Percentiles rank a stretch among this genome's conserved stretches.
These are phyloP conservation scores for Pseudoips prasinana DNA, from an alignment of 2,888 invertebrate genomes.

Conservation along the genomic window DNA sequence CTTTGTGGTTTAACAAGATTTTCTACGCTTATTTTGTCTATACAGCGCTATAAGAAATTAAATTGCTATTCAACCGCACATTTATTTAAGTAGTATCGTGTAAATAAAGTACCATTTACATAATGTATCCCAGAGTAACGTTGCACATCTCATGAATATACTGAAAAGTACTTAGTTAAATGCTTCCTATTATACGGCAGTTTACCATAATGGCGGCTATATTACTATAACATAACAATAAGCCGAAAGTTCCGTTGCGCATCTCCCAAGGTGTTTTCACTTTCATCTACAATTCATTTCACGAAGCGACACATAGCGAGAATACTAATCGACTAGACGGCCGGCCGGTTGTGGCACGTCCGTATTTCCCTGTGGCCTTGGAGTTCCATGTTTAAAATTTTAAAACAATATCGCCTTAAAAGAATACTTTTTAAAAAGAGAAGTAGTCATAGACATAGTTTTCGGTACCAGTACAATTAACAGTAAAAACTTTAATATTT, in stretches of 20 bases:
- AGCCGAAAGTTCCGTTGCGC: constrained; percentile 46
- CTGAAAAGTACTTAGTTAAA: no score
- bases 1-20: no score
- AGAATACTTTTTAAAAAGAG: no score
- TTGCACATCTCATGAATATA: no score
- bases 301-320: constrained; percentile 45
- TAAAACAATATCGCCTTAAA: neutral
- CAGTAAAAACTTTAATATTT: no score
- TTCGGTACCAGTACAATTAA: no score
- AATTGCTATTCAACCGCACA: no score
- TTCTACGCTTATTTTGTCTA: no score
- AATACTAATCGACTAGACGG: constrained; percentile 39
- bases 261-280: constrained; percentile 50
- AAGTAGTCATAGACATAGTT: no score
- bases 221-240: constrained; percentile 32
- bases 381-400: constrained; percentile 23
- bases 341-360: constrained; percentile 7
- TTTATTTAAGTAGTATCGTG: no score
- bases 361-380: constrained; percentile 34
- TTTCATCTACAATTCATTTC: constrained; percentile 53
- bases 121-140: no score
- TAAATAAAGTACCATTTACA: constrained; percentile 20
- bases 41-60: no score
- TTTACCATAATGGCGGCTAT: constrained; percentile 27
- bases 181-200: constrained; percentile 24